phyloP scores from a whole-genome alignment of 1,140 invertebrate species.

The Cepaea nemoralis region DNA sequence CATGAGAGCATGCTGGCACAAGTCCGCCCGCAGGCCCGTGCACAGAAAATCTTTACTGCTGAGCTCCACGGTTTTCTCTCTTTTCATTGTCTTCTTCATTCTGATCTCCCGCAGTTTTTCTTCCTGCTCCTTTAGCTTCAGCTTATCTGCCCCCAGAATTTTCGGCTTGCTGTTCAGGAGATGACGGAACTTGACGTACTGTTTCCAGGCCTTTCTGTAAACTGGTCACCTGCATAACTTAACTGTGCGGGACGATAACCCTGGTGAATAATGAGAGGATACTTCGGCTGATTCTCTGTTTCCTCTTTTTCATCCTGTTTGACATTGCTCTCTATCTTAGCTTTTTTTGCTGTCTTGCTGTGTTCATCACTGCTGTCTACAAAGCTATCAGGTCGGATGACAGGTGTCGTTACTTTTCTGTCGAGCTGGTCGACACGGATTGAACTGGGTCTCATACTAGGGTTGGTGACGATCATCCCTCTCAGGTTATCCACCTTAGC shows the following conservation, averaged over 20 bases:
- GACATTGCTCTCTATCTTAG: background rate
- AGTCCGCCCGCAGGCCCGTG: slow-evolving; percentile 96
- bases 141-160: slow-evolving; percentile 87
- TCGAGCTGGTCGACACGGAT: slow-evolving; percentile 96
- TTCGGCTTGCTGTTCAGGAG: slow-evolving; percentile 95
- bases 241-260: slow-evolving; percentile 91
- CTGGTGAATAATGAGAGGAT: slow-evolving; percentile 37
- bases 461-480: slow-evolving; percentile 89
- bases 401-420: slow-evolving; percentile 74
- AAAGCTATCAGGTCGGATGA: background rate
- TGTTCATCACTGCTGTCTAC: slow-evolving; percentile 14
- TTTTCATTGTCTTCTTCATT: slow-evolving; percentile 86
- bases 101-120: slow-evolving; percentile 90
- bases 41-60: slow-evolving; percentile 88
- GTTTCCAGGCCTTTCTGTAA: slow-evolving; percentile 93
- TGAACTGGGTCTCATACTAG: slow-evolving; percentile 92
- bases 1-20: slow-evolving; percentile 95
- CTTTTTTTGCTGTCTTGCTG: background rate
- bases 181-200: slow-evolving; percentile 96
- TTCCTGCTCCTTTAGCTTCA: slow-evolving; percentile 90
- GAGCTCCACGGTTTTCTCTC: slow-evolving; percentile 94
- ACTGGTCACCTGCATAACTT: slow-evolving; percentile 95
- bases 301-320: background rate
- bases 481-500: slow-evolving; percentile 90
- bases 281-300: background rate